These are phyloP conservation scores for Valencia hispanica DNA, from an alignment of 2,797 vertebrate species.

Conservation along the genomic window DNA sequence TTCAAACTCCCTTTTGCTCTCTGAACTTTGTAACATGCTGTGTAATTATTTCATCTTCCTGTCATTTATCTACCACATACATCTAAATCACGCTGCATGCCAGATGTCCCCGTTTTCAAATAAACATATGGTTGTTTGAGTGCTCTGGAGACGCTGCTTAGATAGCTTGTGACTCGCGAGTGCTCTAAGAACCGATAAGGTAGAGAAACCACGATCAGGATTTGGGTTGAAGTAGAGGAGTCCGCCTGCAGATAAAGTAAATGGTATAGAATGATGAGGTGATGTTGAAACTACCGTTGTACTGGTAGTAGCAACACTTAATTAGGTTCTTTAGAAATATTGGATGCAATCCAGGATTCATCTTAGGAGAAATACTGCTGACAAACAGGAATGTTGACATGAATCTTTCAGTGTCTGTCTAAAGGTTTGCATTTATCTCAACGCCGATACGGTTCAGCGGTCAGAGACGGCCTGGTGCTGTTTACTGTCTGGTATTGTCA, in stretches of 20 bases:
- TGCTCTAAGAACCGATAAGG: conserved; percentile 12
- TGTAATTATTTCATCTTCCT: conserved; percentile 2
- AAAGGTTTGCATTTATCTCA: conserved; percentile 52
- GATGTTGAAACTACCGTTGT: too few species aligned
- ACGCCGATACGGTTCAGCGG: conserved; percentile 29
- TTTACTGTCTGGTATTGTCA: conserved; percentile 7
- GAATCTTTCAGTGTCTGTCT: conserved; percentile 59
- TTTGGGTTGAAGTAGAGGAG: not conserved
- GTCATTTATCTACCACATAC: conserved; percentile 8
- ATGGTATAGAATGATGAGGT: not conserved
- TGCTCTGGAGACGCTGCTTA: conserved; percentile 6
- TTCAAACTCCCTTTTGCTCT: conserved; percentile 8
- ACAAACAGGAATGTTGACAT: conserved; percentile 54
- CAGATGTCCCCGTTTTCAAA: conserved; percentile 7
- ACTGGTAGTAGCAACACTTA: not conserved
- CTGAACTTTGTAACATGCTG: conserved; percentile 61
- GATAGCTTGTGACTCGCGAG: conserved; percentile 9
- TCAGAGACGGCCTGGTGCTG: not conserved
- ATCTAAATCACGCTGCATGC: conserved; percentile 2
- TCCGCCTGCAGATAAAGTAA: not conserved
- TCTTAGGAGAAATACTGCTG: conserved; percentile 35
- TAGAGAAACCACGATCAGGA: not conserved
- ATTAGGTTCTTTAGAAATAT: conserved; percentile 17
- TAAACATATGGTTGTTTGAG: not conserved
- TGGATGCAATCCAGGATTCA: conserved; percentile 33